Base-by-base conservation (phyloP, 2,888 invertebrate species). In the Sarcophaga rosellei region DNA sequence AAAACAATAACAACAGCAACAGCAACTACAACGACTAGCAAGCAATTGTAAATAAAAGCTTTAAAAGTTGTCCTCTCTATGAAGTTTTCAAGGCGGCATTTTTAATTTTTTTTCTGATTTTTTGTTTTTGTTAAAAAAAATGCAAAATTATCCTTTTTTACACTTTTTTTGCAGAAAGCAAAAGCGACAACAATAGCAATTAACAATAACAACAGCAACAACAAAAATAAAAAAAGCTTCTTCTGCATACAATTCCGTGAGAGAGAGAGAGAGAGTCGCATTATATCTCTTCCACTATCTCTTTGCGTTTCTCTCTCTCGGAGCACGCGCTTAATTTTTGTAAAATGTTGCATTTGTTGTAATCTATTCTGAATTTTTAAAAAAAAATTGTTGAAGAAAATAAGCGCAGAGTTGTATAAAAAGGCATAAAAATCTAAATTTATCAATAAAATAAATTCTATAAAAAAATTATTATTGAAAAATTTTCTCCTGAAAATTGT, bases 1-100 rank as follows among this genome's bases (percentile, higher is more conserved):
- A 35, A 35, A 6, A 35, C 6, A 10, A 35, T 8, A 8, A 35
- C 35, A 35, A 35, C 35, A 8, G 2, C 8, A 8, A 35, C 35
- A 35, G 10, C 35, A 4, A 25, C 25, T 8, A 35, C 35, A 35
- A 35, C 35, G 1, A 35, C 35, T 35, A 8, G 2, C 8, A 35
- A 35, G 1, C n/a, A 6, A 35, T 35, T 35, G 6, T 35, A 35
- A 35, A 35, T 35, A 35, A 35, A 35, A 35, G 35, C 35, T 35
- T 35, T 35, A 63, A 10, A 21, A 57, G 11, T 65, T 65, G 47
- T 35, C 35, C 65, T 68, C 35, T 65, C 66, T 63, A 73, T 68
- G 62, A 68, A 20, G 25, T 75, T 79, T 84, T 81, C 68, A 76
- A 76, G 77, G 77, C 77, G 83, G 83, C 73, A 69, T 75, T 84